phyloP scores from a whole-genome alignment of 2,797 vertebrate species.

The Rachycentron canadum region DNA sequence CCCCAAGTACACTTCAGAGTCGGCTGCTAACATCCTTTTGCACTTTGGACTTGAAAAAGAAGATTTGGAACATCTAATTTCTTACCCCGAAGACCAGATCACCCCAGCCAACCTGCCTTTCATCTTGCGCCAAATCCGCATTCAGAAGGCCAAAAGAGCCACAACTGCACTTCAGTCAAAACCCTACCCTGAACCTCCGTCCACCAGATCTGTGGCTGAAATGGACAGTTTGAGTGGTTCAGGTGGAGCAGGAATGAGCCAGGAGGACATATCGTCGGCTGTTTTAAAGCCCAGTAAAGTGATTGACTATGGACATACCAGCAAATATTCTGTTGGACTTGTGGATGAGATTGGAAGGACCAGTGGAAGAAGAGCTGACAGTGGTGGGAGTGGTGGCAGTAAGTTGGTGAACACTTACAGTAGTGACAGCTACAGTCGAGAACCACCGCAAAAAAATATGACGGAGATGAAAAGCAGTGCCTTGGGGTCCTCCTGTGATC shows the following conservation, averaged over 20 bases:
- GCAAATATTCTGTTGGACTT: conserved; percentile 86
- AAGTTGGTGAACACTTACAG: conserved; percentile 5
- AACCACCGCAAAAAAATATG: conserved; percentile 15
- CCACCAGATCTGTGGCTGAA: conserved; percentile 13
- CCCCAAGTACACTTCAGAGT: conserved; percentile 90
- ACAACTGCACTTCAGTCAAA: conserved; percentile 36
- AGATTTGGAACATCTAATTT: conserved; percentile 93
- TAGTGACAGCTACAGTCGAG: background rate
- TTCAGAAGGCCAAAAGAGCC: conserved; percentile 87
- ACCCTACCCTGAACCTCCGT: conserved; percentile 26
- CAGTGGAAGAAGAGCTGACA: conserved; percentile 10
- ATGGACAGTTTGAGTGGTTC: conserved; percentile 46
- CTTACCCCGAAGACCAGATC: conserved; percentile 93
- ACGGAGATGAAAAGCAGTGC: conserved; percentile 28
- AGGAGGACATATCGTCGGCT: conserved; percentile 35
- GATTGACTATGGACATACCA: conserved; percentile 95
- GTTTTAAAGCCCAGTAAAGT: conserved; percentile 88
- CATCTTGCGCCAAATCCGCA: conserved; percentile 92
- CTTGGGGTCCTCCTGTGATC: conserved; percentile 29
- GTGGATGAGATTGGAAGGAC: conserved; percentile 68
- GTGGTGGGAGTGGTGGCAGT: conserved; percentile 15
- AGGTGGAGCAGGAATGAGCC: background rate
- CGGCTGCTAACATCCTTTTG: conserved; percentile 91
- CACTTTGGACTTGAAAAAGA: conserved; percentile 96
- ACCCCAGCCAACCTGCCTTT: conserved; percentile 94